These are phyloP conservation scores for Henricia sp. DNA, from an alignment of 53 echinoderm and acorn worm species.

Conservation along the genomic window DNA sequence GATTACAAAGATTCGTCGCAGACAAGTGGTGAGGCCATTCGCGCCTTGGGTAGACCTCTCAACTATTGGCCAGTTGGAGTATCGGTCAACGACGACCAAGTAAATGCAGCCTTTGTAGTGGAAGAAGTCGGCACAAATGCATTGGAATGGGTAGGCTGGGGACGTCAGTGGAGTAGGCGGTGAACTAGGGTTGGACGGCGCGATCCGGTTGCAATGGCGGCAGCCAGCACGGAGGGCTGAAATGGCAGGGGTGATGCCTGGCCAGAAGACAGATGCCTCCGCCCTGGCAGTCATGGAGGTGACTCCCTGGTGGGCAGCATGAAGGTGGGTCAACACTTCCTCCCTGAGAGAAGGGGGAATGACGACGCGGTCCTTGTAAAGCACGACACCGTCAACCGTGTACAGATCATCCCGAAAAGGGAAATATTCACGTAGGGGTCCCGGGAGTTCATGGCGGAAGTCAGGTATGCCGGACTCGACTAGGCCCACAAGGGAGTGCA, in stretches of 20 bases:
- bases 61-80: slow-evolving; percentile 69
- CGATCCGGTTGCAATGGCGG: slow-evolving; percentile 23
- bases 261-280: slow-evolving; percentile 74
- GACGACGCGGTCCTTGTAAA: slow-evolving; percentile 61
- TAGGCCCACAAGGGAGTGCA: not conserved
- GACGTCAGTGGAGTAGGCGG: slow-evolving; percentile 47
- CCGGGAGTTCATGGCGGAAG: slow-evolving; percentile 33
- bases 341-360: slow-evolving; percentile 57
- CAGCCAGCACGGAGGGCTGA: not conserved
- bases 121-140: slow-evolving; percentile 67
- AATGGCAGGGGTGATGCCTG: slow-evolving; percentile 66
- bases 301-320: slow-evolving; percentile 73
- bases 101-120: slow-evolving; percentile 58
- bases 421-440: slow-evolving; percentile 30
- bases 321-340: slow-evolving; percentile 43
- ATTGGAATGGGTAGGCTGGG: slow-evolving; percentile 70
- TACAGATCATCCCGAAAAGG: slow-evolving; percentile 31
- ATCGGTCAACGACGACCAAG: slow-evolving; percentile 59
- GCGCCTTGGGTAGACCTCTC: not conserved
- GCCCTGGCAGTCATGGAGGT: slow-evolving; percentile 65
- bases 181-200: slow-evolving; percentile 30
- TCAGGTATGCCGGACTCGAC: slow-evolving; percentile 61
- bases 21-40: slow-evolving; percentile 19
- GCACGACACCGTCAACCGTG: slow-evolving; percentile 58
- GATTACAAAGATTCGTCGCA: slow-evolving; percentile 51